Evolutionary conservation across 2,888 invertebrate genomes (phyloP), one percentile per base, ranked within the genome.

Genomic region (Eilema griseolum): DNA sequence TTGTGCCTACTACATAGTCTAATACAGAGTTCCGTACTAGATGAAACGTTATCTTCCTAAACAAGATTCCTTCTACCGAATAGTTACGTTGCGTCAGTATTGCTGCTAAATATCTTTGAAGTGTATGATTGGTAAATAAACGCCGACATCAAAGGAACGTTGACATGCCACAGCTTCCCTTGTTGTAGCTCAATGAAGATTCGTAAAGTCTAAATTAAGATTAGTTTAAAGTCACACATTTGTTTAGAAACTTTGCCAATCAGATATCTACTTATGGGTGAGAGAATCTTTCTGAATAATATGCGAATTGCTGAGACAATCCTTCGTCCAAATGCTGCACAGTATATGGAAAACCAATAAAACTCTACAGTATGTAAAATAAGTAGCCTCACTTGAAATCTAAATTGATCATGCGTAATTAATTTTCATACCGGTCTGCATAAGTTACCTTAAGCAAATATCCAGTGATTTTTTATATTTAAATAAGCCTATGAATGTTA

Each of bases 121-220:
- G 78, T 77, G 57, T 70, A 61, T 37, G 33, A 67, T 71, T 73
- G 72, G 68, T 80, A 80, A 83, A 83, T 74, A 83, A 74, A 80
- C 78, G 8, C 23, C 33, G 14, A 76, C 77, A 73, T 83, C 82
- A 83, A 83, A 83, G 79, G 67, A 37, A 23, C 12, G 71, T 24
- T 71, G 82, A 74, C 73, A 70, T 65, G 66, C 59, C 69, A 23
- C 61, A 41, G 63, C 69, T 63, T 57, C 37, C 62, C 26, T 62
- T 56, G 56, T 57, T 57, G 56, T 59, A 63, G 57, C 10, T 41
- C 62, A 63, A 63, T 41, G 23, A 59, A 64, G 59, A 62, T 46
- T 68, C n/a, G 28, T 59, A 4, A 24, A 69, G 41, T 24, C 20
- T 41, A 62, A 46, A 46, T 46, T 46, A n/a, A 52, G 52, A 52